Conservation (phyloP, 2,113 vertebrate genomes). For the Rafetus swinhoei region DNA sequence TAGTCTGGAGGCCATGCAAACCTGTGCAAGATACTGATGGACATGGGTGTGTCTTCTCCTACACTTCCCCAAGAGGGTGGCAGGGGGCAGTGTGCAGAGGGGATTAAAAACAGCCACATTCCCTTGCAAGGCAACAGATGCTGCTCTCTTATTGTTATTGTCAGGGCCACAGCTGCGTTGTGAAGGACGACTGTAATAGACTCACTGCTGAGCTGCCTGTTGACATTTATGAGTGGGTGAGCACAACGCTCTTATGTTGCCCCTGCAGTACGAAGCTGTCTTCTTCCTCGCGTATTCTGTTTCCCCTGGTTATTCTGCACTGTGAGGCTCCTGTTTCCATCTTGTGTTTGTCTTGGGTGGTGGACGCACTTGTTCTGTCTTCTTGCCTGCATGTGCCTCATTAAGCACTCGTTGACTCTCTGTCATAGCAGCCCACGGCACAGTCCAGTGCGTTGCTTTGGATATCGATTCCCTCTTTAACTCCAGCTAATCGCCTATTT, state of each 20-base stretch:
- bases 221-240: not conserved
- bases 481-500: accelerated
- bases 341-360: not conserved
- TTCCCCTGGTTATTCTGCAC: not conserved
- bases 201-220: not conserved
- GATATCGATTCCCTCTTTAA: not conserved
- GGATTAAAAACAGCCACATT: not conserved
- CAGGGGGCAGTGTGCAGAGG: not conserved
- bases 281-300: not conserved
- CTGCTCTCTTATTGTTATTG: not conserved
- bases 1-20: not conserved
- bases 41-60: not conserved
- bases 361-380: not conserved
- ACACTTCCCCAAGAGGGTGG: not conserved
- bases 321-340: not conserved
- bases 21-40: not conserved
- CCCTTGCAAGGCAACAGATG: not conserved
- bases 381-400: not conserved
- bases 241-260: not conserved
- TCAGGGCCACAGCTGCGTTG: not conserved
- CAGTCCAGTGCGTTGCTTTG: not conserved
- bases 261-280: not conserved
- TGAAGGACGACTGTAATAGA: not conserved
- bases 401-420: not conserved
- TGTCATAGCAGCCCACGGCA: not conserved